Conservation (phyloP, 2,888 invertebrate genomes). For the Callosobruchus maculatus region DNA sequence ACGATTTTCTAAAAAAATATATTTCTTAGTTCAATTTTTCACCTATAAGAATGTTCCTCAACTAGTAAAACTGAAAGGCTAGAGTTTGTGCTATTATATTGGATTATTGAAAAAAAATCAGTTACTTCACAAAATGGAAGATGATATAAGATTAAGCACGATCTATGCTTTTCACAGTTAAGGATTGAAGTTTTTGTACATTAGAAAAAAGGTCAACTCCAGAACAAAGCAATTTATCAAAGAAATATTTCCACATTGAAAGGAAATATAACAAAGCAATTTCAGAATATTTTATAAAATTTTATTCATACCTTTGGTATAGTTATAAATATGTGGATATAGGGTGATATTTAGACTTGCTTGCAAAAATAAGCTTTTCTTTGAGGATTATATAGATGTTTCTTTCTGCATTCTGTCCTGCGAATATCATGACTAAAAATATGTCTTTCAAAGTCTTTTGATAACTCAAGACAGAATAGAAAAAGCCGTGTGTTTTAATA, state of each 20-base stretch:
- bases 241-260: background rate
- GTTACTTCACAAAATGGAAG: too few relatives aligned
- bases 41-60: too few relatives aligned
- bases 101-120: too few relatives aligned
- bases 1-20: too few relatives aligned
- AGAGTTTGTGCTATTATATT: too few relatives aligned
- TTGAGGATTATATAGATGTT: background rate
- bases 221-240: background rate
- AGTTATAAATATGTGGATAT: background rate
- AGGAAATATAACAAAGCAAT: background rate
- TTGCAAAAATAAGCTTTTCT: background rate
- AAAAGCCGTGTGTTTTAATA: background rate
- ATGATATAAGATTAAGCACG: too few relatives aligned
- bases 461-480: background rate
- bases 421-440: background rate
- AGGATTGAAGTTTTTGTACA: background rate
- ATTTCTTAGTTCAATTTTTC: too few relatives aligned
- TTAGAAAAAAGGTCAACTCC: background rate
- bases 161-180: background rate
- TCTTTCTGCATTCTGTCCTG: background rate
- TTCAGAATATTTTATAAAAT: background rate
- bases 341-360: background rate
- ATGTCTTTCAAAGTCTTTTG: too few relatives aligned
- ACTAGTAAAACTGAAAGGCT: too few relatives aligned
- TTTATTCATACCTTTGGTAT: background rate